phyloP scores from a whole-genome alignment of 2,888 invertebrate species.

The Chrysomela aeneicollis region DNA sequence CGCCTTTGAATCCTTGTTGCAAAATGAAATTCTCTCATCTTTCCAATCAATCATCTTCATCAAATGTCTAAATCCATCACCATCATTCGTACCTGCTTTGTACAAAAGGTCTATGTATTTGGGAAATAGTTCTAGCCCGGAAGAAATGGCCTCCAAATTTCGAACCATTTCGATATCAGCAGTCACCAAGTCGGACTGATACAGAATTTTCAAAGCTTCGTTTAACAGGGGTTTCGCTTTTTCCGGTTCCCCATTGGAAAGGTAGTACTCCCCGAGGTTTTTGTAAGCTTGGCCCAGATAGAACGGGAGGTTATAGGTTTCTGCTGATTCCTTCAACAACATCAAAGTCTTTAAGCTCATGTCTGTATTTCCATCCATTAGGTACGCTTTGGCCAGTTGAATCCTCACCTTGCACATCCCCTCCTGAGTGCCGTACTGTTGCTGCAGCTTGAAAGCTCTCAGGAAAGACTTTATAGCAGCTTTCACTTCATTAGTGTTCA shows the following conservation, averaged over 20 bases:
- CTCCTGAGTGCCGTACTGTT: slow-evolving; percentile 56
- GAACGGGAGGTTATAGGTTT: slow-evolving; percentile 46
- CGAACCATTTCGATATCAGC: slow-evolving; percentile 50
- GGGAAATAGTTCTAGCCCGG: slow-evolving; percentile 52
- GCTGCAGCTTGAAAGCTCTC: slow-evolving; percentile 62
- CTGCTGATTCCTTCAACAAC: slow-evolving; percentile 26
- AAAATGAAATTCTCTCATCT: slow-evolving; percentile 48
- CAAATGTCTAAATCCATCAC: slow-evolving; percentile 39
- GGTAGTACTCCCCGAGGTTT: slow-evolving; percentile 56
- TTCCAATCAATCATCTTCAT: slow-evolving; percentile 52
- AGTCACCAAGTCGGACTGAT: slow-evolving; percentile 35
- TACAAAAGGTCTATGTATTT: slow-evolving; percentile 47
- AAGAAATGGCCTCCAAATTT: slow-evolving; percentile 54
- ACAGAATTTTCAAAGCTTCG: slow-evolving; percentile 53
- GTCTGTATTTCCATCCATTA: slow-evolving; percentile 45
- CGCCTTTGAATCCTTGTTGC: slow-evolving; percentile 32
- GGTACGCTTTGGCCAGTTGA: slow-evolving; percentile 65
- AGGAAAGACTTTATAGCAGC: slow-evolving; percentile 64
- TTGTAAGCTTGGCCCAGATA: slow-evolving; percentile 55
- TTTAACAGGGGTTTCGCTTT: slow-evolving; percentile 53
- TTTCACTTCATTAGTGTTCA: slow-evolving; percentile 62
- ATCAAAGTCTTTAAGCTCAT: slow-evolving; percentile 47
- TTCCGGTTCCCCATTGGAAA: slow-evolving; percentile 50
- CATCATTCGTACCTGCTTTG: slow-evolving; percentile 33
- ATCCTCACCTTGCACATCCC: slow-evolving; percentile 66